A percentile compares a stretch with the other conserved stretches of the same genome.
phyloP scores from a whole-genome alignment of 2,888 invertebrate species.

The Amblyjoppa proteus region DNA sequence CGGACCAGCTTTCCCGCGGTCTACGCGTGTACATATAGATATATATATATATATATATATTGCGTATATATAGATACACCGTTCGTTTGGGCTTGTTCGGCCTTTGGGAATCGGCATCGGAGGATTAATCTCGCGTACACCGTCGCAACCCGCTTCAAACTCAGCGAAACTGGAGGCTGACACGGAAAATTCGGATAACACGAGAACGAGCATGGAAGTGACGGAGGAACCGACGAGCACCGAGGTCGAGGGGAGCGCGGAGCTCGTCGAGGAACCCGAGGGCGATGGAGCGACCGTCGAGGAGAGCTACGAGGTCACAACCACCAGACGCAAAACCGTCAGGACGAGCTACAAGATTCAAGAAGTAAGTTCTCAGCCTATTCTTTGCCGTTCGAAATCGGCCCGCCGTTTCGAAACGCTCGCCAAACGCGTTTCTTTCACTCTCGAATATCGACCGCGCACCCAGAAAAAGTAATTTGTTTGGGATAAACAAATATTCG shows the following conservation, averaged over 20 bases:
- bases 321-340: constrained; percentile 82
- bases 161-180: constrained; percentile 64
- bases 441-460: background rate
- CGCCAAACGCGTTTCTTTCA: background rate
- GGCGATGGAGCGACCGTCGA: constrained; percentile 81
- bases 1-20: constrained; percentile 17
- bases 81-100: background rate
- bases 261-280: constrained; percentile 62
- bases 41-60: too few relatives aligned
- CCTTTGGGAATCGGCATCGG: background rate
- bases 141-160: constrained; percentile 1
- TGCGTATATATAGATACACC: background rate
- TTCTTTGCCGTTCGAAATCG: background rate
- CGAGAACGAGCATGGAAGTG: constrained; percentile 79
- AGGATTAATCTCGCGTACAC: background rate
- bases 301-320: constrained; percentile 83
- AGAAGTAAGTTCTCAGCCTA: constrained; percentile 79
- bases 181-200: constrained; percentile 68
- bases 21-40: background rate
- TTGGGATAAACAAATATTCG: too few relatives aligned
- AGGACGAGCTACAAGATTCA: constrained; percentile 84
- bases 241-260: constrained; percentile 68
- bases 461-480: too few relatives aligned
- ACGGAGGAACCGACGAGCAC: constrained; percentile 80
- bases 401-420: background rate